Evolutionary conservation across 2,113 vertebrate genomes (phyloP).

Genomic region (Gnathonemus echidnorhynchus): DNA sequence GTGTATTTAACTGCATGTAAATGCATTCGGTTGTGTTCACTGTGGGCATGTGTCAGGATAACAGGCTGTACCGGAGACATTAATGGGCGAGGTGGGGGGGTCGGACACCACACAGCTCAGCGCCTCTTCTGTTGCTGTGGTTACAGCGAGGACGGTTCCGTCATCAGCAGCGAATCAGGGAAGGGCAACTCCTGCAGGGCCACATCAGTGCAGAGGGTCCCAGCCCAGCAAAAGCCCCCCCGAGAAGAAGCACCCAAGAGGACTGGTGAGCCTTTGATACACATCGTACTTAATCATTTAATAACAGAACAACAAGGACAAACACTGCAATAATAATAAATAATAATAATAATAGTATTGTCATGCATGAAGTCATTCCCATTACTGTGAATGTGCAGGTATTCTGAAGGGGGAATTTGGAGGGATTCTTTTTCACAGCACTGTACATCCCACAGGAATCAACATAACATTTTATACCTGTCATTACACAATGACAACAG

Average conservation of each 20-base stretch:
- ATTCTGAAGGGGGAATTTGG: neutral
- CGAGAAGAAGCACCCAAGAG: slow-evolving; percentile 35
- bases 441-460: neutral
- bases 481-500: neutral
- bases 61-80: slow-evolving; percentile 8
- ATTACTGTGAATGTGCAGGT: neutral
- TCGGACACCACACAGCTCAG: slow-evolving; percentile 26
- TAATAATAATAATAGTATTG: neutral
- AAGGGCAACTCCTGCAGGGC: slow-evolving; percentile 80
- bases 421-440: neutral
- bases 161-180: slow-evolving; percentile 84
- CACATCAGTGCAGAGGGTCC: slow-evolving; percentile 74
- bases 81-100: slow-evolving; percentile 39
- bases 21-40: neutral
- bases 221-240: slow-evolving; percentile 54
- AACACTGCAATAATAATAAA: neutral
- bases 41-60: neutral
- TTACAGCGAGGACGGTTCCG: slow-evolving; percentile 85
- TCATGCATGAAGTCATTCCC: neutral
- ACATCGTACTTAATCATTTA: neutral
- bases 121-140: slow-evolving; percentile 84
- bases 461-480: neutral
- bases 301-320: neutral
- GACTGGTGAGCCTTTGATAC: slow-evolving; percentile 31
- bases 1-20: neutral